Base-by-base conservation (phyloP, 2,888 invertebrate species). In the Notodonta ziczac region DNA sequence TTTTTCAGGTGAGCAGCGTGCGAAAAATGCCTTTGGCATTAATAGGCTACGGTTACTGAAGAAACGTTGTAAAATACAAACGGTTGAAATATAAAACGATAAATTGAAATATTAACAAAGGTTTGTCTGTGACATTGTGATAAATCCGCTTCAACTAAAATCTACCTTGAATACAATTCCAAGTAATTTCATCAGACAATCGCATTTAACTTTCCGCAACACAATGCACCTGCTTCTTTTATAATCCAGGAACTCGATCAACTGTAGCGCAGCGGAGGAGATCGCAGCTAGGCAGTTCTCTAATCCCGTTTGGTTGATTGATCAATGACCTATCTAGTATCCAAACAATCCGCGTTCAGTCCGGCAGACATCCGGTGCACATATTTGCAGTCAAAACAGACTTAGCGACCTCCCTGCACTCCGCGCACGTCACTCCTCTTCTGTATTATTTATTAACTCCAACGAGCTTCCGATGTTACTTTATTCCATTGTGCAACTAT, bases 391-490 rank as follows among this genome's bases (percentile, higher is more conserved):
- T 91, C 91, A 90, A 90, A 91, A 91, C 88, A 90, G 89, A 90
- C 86, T 88, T 88, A 87, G 84, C 82, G 78, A 82, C 82, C 80
- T 82, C 74, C 76, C 72, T 78, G 85, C 89, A 89, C 87, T 90
- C 89, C 88, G 91, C 90, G 89, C 91, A 90, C 90, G 91, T 91
- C 93, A 90, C 85, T 90, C 87, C 77, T 75, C 82, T 86, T 84
- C 88, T 87, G 86, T 92, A 92, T 92, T 93, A 93, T 93, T 93
- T 93, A 93, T 92, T 92, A 93, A 93, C 90, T 89, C 88, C 90
- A 92, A 93, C 93, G 86, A 92, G 92, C 90, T 89, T 93, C 91
- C 91, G 91, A 93, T 91, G 91, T 90, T 91, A 90, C 91, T 91
- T 90, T 91, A 93, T 93, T 89, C 91, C 86, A 93, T 93, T 93